These are phyloP conservation scores for Itoplectis maculator DNA, from an alignment of 2,888 invertebrate species.

Conservation along the genomic window DNA sequence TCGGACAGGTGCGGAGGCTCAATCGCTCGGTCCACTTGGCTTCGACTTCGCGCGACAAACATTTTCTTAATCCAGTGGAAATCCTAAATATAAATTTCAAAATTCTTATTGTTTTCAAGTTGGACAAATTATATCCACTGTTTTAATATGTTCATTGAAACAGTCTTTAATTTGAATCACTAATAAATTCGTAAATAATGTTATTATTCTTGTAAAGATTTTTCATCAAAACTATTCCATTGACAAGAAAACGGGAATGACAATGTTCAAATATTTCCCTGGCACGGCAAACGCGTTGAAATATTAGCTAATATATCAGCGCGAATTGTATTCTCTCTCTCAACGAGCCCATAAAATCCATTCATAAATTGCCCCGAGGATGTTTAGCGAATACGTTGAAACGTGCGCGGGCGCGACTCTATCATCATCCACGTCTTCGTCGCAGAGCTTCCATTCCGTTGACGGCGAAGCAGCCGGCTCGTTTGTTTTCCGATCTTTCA, in stretches of 20 bases:
- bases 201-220: no score
- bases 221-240: no score
- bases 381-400: slow-evolving; percentile 32
- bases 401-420: slow-evolving; percentile 49
- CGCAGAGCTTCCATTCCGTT: slow-evolving; percentile 50
- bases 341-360: slow-evolving; percentile 42
- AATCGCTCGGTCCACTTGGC: neutral
- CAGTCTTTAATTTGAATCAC: no score
- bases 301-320: neutral
- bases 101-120: neutral
- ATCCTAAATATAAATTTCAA: neutral
- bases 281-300: no score
- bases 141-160: no score
- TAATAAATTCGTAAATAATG: no score
- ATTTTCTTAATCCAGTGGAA: neutral
- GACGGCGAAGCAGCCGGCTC: slow-evolving; percentile 63
- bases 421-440: slow-evolving; percentile 59
- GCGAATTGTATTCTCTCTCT: slow-evolving; percentile 18
- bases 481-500: slow-evolving; percentile 64
- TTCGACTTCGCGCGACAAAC: neutral
- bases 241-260: no score
- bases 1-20: neutral
- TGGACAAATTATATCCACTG: neutral
- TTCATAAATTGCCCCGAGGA: slow-evolving; percentile 57
- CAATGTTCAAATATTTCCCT: no score